Evolutionary conservation across 2,888 invertebrate genomes (phyloP).

Genomic region (Crematogaster levior): DNA sequence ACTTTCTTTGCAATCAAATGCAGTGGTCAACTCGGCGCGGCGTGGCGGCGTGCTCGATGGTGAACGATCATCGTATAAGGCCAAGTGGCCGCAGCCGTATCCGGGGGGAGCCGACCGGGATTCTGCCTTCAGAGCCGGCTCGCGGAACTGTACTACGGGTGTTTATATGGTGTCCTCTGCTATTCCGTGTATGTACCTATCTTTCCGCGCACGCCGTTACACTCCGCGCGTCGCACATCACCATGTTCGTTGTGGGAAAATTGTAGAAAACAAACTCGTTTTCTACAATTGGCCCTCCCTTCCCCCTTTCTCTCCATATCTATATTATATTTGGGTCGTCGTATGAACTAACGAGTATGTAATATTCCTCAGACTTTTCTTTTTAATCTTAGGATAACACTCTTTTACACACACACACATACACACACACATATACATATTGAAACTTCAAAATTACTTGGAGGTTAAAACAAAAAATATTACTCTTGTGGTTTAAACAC

Average conservation of each 20-base stretch:
- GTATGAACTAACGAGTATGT: neutral
- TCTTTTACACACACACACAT: no score
- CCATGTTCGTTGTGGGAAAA: slow-evolving; percentile 84
- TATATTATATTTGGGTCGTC: slow-evolving; percentile 6
- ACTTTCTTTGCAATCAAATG: slow-evolving; percentile 83
- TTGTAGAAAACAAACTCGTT: slow-evolving; percentile 84
- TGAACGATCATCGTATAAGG: slow-evolving; percentile 82
- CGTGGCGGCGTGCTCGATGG: slow-evolving; percentile 53
- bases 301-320: neutral
- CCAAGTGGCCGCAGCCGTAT: slow-evolving; percentile 79
- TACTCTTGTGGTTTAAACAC: no score
- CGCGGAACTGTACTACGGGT: slow-evolving; percentile 81
- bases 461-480: neutral
- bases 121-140: slow-evolving; percentile 76
- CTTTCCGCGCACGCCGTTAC: slow-evolving; percentile 75
- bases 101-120: slow-evolving; percentile 80
- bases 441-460: neutral
- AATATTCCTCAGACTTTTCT: neutral
- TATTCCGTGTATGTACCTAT: slow-evolving; percentile 78
- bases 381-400: neutral
- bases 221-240: slow-evolving; percentile 78
- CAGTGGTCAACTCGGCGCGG: slow-evolving; percentile 74
- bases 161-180: slow-evolving; percentile 84
- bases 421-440: no score
- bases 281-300: slow-evolving; percentile 53